These are phyloP conservation scores for Dysidea cf. avara DNA, from an alignment of 37 sponge, comb jelly and placozoan species.

Conservation along the genomic window DNA sequence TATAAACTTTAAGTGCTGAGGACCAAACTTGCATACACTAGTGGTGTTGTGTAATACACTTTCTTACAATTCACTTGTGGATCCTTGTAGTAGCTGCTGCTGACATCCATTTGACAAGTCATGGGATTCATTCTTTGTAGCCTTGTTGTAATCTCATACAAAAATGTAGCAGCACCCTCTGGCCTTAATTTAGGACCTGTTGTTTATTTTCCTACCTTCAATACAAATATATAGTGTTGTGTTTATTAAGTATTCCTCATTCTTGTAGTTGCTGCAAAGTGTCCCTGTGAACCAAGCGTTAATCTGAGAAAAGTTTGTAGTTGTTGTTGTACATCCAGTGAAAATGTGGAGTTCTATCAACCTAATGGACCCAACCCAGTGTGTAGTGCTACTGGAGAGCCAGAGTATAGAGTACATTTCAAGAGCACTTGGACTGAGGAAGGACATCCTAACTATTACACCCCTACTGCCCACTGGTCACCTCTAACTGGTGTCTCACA, in stretches of 20 bases:
- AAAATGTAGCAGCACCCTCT: no score
- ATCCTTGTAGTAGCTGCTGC: no score
- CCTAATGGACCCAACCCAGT: background rate
- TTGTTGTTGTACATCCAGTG: slow-evolving; percentile 13
- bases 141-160: no score
- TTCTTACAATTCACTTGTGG: no score
- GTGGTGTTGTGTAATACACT: no score
- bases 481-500: slow-evolving; percentile 56
- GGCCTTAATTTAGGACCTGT: background rate
- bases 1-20: no score
- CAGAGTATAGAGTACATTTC: slow-evolving; percentile 12
- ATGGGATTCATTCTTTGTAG: no score
- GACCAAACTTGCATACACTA: no score
- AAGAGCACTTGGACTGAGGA: no score
- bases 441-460: no score
- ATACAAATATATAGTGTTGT: background rate
- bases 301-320: background rate
- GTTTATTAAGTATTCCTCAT: background rate
- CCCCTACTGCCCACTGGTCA: slow-evolving; percentile 41
- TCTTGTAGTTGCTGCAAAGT: background rate
- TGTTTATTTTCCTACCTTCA: background rate
- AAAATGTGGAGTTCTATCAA: slow-evolving; percentile 23
- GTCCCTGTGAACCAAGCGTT: background rate
- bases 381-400: slow-evolving; percentile 3
- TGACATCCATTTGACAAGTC: no score